Evolutionary conservation across 2,888 invertebrate species (phyloP), one percentile per base, ranked within the genome.

Genomic region (Thelaira solivaga): DNA sequence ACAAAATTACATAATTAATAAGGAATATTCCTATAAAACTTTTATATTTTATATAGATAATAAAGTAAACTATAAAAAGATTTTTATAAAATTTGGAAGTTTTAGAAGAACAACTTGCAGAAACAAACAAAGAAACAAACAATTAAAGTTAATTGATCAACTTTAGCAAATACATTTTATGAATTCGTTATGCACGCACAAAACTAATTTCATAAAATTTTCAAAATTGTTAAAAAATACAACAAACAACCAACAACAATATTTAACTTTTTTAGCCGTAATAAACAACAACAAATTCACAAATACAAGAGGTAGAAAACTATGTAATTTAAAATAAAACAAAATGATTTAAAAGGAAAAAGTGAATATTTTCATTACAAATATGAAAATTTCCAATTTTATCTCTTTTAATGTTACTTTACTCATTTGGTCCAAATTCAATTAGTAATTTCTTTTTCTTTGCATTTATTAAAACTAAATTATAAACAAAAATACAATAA

Each of bases 181-280:
- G 43, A 5, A 18, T 59, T 18, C 11, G 8, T 24, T n/a, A 20
- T 39, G 29, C 11, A 18, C 13, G 39, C 31, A 45, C 18, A 34
- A 22, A 26, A 22, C 36, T 22, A 71, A 61, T 61, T 47, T 13
- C 7, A 55, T 20, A 6, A 8, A 59, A 49, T 59, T 51, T 49
- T 68, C 51, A 43, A 75, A 68, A 55, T 8, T 13, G 18, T 80
- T 67, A 24, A 11, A 53, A 72, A 71, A 71, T 75, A 67, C 57
- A 80, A 61, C 67, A 73, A 80, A 73, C 68, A 81, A 82, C 74
- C 76, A 82, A 82, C 77, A 80, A 64, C 79, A 80, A 74, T 74
- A 77, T 57, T 57, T 69, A 72, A 72, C 34, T 68, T 68, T 61
- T 49, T 55, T 55, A 65, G 77, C 31, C 65, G 75, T 77, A 57